These are phyloP conservation scores for Rhegmatorhina hoffmannsi DNA, from an alignment of 2,113 vertebrate genomes.

Conservation along the genomic window DNA sequence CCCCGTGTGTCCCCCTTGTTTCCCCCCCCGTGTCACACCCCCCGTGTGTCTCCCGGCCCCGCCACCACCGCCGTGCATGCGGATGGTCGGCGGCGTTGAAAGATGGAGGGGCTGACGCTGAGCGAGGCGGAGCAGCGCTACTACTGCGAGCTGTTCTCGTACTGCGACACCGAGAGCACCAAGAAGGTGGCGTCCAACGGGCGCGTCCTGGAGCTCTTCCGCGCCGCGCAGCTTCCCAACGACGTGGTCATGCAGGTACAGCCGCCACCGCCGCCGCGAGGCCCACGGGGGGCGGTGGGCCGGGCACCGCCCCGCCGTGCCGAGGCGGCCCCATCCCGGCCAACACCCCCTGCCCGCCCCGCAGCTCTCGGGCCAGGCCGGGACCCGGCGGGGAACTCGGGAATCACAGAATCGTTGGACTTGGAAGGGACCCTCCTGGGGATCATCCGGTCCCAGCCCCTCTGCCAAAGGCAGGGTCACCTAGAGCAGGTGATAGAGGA, in stretches of 20 bases:
- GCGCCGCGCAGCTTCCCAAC: constrained; percentile 93
- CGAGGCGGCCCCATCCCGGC: neutral
- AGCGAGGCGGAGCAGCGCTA: constrained; percentile 96
- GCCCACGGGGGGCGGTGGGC: neutral
- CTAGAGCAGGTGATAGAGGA: neutral
- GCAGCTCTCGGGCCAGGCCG: neutral
- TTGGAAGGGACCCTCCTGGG: neutral
- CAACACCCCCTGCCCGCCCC: neutral
- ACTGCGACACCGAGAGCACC: constrained; percentile 97
- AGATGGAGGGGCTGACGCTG: constrained; percentile 94
- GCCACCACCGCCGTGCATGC: too few species aligned
- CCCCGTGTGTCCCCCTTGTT: too few species aligned
- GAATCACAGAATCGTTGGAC: rapidly evolving
- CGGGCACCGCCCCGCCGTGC: neutral
- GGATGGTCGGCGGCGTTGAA: neutral
- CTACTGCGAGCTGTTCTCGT: constrained; percentile 94
- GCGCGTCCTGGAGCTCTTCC: constrained; percentile 93
- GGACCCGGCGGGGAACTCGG: neutral
- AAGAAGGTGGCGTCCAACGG: constrained; percentile 95
- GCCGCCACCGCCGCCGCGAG: neutral
- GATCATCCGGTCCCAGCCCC: neutral
- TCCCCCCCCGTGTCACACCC: too few species aligned
- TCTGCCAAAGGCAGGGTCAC: neutral
- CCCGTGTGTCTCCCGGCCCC: too few species aligned
- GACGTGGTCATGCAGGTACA: constrained; percentile 93